These are phyloP conservation scores for Gonatopus flavifemur DNA, from an alignment of 1,140 invertebrate genomes.

Conservation along the genomic window DNA sequence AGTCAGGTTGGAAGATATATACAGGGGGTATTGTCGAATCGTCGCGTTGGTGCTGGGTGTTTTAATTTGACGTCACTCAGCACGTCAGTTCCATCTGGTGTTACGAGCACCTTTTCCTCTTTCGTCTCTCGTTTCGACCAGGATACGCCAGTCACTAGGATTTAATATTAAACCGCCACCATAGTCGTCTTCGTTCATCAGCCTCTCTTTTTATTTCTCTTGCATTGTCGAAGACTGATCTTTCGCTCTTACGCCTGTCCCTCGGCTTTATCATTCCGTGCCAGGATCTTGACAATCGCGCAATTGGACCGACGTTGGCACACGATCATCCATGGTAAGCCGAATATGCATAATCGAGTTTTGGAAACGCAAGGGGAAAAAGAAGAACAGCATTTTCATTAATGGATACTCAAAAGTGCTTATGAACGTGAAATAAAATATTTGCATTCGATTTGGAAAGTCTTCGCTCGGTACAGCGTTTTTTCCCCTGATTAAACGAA, in stretches of 20 bases:
- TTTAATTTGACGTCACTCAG: constrained; percentile 57
- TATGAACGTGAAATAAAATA: too few relatives aligned
- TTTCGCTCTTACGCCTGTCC: neutral
- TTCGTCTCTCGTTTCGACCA: constrained; percentile 43
- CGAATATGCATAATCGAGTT: constrained; percentile 32
- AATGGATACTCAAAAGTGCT: too few relatives aligned
- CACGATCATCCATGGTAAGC: constrained; percentile 23
- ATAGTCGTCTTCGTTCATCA: constrained; percentile 10
- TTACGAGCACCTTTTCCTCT: constrained; percentile 39
- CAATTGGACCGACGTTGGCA: constrained; percentile 15
- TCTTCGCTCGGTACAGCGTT: too few relatives aligned
- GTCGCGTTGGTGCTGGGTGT: constrained; percentile 50
- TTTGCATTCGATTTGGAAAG: too few relatives aligned
- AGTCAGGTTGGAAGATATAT: constrained; percentile 28
- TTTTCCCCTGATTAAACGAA: too few relatives aligned
- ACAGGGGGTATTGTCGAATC: constrained; percentile 49
- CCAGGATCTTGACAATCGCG: constrained; percentile 5
- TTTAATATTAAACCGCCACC: constrained; percentile 51
- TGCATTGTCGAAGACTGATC: neutral
- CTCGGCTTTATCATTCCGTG: too few relatives aligned
- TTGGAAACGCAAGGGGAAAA: constrained; percentile 10
- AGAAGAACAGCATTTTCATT: too few relatives aligned
- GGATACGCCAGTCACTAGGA: constrained; percentile 49
- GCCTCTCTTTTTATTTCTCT: neutral
- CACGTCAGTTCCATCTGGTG: constrained; percentile 54